Conservation (phyloP, 1,140 invertebrate genomes). For the Polypedilum pembai region DNA sequence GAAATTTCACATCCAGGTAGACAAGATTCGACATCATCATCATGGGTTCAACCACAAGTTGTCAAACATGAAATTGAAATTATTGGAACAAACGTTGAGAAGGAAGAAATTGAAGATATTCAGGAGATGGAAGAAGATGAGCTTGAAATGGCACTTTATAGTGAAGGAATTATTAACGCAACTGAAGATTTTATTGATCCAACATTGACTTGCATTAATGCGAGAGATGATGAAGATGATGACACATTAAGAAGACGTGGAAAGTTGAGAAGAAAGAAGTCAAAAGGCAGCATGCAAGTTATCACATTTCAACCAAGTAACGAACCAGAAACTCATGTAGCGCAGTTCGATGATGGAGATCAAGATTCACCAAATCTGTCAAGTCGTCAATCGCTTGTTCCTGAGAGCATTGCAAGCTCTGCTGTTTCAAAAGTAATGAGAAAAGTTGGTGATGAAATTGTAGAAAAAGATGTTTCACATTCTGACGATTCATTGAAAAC, state of each 20-base stretch:
- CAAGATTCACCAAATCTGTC: constrained; percentile 42
- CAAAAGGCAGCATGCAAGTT: constrained; percentile 34
- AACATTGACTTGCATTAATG: constrained; percentile 39
- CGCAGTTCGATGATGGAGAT: constrained; percentile 34
- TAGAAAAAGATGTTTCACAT: constrained; percentile 37
- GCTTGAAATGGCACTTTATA: background rate
- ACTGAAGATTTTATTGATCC: constrained; percentile 45
- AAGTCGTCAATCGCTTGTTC: constrained; percentile 41
- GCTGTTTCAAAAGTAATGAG: background rate
- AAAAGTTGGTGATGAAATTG: background rate
- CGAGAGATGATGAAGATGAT: constrained; percentile 34
- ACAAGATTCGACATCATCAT: constrained; percentile 33
- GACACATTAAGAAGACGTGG: constrained; percentile 35
- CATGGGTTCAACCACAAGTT: constrained; percentile 31
- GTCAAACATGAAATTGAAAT: constrained; percentile 4
- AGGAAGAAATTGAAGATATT: background rate
- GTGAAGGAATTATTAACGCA: constrained; percentile 43
- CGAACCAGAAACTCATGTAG: constrained; percentile 43
- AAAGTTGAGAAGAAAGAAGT: constrained; percentile 40
- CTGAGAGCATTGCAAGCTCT: constrained; percentile 35
- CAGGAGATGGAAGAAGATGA: background rate
- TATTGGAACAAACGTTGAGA: background rate
- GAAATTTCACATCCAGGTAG: constrained; percentile 38
- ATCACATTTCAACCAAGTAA: constrained; percentile 41
- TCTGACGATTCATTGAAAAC: constrained; percentile 41